phyloP scores from a whole-genome alignment of 2,113 vertebrate species.

The Alosa alosa region DNA sequence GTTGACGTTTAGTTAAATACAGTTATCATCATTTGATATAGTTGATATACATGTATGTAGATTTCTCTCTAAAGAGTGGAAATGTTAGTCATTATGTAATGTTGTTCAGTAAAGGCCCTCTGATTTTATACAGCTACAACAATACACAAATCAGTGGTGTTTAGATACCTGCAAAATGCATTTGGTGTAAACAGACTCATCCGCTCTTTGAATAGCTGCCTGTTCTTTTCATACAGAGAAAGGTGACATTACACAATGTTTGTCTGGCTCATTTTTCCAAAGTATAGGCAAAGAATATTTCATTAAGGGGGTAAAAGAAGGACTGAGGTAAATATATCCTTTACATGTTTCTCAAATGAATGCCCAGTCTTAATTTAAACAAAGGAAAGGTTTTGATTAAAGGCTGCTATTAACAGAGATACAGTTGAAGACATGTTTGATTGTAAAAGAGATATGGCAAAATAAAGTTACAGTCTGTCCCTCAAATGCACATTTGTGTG shows the following conservation, averaged over 20 bases:
- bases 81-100: neutral
- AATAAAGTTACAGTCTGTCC: neutral
- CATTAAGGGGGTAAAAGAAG: neutral
- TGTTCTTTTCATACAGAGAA: conserved; percentile 20
- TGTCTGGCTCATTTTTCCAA: conserved; percentile 12
- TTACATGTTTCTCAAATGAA: neutral
- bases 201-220: conserved; percentile 39
- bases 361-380: neutral
- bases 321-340: neutral
- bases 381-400: neutral
- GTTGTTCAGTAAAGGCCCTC: neutral
- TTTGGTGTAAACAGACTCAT: conserved; percentile 45
- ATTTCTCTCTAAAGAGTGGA: neutral
- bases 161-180: neutral
- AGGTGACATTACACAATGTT: neutral
- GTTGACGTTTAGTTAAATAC: neutral
- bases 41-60: neutral
- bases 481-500: neutral
- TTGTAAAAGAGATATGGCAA: neutral
- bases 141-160: neutral
- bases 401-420: neutral
- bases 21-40: neutral
- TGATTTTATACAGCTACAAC: neutral
- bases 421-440: neutral
- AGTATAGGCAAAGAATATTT: conserved; percentile 30